Base-by-base conservation (phyloP, 2,888 invertebrate genomes). In the Dryocosmus kuriphilus region DNA sequence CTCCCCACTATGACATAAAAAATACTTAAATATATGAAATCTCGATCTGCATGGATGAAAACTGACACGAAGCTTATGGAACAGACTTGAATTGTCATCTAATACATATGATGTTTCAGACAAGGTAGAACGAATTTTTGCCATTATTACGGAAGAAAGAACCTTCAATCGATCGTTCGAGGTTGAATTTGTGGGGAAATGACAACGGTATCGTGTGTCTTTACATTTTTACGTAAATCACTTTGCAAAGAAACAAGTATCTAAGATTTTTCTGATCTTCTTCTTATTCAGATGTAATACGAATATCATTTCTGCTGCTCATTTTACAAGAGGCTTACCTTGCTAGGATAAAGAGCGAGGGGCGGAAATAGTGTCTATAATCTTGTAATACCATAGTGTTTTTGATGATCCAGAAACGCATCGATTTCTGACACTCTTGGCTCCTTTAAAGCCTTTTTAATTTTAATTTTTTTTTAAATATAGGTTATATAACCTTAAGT, bases 121-220 rank as follows among this genome's bases (percentile, higher is more conserved):
- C 57, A 9, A 57, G 57, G 11, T 57, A 9, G 22, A 4, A 24
- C 11, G 11, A 27, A 41, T 67, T 41, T 46, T 46, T 46, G 27
- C 19, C 1, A 27, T 46, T 38, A 27, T 27, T 67, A 8, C 19
- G 27, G 27, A 67, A 67, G 41, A 41, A 67, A 9, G 27, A 14
- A 67, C 24, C 41, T 67, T 46, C 35, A 63, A 63, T 63, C 8
- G 46, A 46, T 5, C 19, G 27, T 71, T 71, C 67, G 67, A 71
- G 67, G 67, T 71, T 71, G 51, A 51, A 71, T 30, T 71, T 71
- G 67, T 71, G n/a, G 73, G 82, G 82, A 84, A 84, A 85, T 81
- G 83, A 78, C 76, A 83, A 84, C 83, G 80, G 83, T 84, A 87
- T 87, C 86, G 82, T 57, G 81, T 87, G 81, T 86, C 87, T 81